These are phyloP conservation scores for Mythimna albipuncta DNA, from an alignment of 2,888 invertebrate species.

Conservation along the genomic window DNA sequence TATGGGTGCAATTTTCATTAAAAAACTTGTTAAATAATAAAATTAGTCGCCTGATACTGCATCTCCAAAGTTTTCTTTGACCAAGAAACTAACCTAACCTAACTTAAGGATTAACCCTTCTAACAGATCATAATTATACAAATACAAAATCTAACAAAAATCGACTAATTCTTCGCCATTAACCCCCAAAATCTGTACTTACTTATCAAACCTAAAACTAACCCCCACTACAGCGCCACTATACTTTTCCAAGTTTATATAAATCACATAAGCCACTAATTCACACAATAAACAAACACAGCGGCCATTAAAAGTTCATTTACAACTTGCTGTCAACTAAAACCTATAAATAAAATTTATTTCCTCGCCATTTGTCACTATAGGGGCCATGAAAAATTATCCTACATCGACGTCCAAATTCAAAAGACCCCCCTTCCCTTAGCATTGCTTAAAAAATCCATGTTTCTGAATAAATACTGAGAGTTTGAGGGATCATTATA, in stretches of 20 bases:
- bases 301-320: slow-evolving; percentile 77
- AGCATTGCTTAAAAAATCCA: slow-evolving; percentile 47
- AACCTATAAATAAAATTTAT: slow-evolving; percentile 77
- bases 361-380: slow-evolving; percentile 73
- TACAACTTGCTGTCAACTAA: slow-evolving; percentile 75
- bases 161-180: slow-evolving; percentile 7
- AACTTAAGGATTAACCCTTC: neutral
- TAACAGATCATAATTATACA: neutral
- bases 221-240: slow-evolving; percentile 17
- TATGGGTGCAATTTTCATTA: too few relatives aligned
- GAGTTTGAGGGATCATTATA: slow-evolving; percentile 62
- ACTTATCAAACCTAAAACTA: slow-evolving; percentile 14
- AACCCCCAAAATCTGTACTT: slow-evolving; percentile 24
- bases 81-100: too few relatives aligned
- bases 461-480: slow-evolving; percentile 55
- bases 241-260: slow-evolving; percentile 53
- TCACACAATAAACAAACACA: slow-evolving; percentile 68
- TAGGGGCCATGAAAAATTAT: slow-evolving; percentile 76
- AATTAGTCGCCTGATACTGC: neutral
- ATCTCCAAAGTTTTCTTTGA: neutral
- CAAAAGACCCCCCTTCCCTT: slow-evolving; percentile 65
- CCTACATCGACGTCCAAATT: slow-evolving; percentile 58
- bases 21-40: too few relatives aligned
- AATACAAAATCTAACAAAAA: slow-evolving; percentile 1
- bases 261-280: slow-evolving; percentile 68